Evolutionary conservation across 2,888 invertebrate species (phyloP).

Genomic region (Melikaiella ostensackeni): DNA sequence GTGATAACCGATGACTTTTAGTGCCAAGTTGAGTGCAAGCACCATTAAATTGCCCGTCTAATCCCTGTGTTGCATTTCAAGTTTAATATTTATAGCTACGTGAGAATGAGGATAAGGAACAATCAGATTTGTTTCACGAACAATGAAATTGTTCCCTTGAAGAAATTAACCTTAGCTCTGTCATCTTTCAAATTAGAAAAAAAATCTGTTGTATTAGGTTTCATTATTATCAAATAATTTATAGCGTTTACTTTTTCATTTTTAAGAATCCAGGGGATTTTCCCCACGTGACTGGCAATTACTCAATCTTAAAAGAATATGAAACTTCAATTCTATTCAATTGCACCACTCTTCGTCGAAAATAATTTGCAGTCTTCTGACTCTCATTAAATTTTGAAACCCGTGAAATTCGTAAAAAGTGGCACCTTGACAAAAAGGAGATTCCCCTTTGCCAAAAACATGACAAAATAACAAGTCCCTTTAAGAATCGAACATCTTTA

Average conservation of each 20-base stretch:
- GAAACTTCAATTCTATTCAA: too few relatives aligned
- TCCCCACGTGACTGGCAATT: too few relatives aligned
- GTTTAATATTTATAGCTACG: slow-evolving; percentile 52
- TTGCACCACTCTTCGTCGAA: background rate
- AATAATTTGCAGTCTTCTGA: background rate
- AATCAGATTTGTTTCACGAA: slow-evolving; percentile 46
- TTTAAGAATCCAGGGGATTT: too few relatives aligned
- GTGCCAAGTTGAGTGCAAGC: slow-evolving; percentile 52
- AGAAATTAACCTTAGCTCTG: background rate
- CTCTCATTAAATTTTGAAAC: background rate
- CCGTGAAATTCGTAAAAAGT: background rate
- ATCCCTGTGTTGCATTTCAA: slow-evolving; percentile 45
- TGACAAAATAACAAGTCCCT: slow-evolving; percentile 14
- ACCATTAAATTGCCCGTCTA: slow-evolving; percentile 47
- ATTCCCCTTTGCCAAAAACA: background rate
- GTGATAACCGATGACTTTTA: slow-evolving; percentile 39
- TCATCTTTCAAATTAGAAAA: background rate
- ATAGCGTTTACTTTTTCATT: too few relatives aligned
- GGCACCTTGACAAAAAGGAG: background rate
- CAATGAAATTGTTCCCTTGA: background rate
- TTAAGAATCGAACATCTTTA: slow-evolving; percentile 50
- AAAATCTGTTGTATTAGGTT: background rate
- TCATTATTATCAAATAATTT: background rate
- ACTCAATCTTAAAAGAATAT: too few relatives aligned
- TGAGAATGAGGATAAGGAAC: slow-evolving; percentile 51